A percentile compares a stretch with the other conserved stretches of the same genome.
These are phyloP conservation scores for Rhyacichthys aspro DNA, from an alignment of 2,797 vertebrate genomes.

Conservation along the genomic window DNA sequence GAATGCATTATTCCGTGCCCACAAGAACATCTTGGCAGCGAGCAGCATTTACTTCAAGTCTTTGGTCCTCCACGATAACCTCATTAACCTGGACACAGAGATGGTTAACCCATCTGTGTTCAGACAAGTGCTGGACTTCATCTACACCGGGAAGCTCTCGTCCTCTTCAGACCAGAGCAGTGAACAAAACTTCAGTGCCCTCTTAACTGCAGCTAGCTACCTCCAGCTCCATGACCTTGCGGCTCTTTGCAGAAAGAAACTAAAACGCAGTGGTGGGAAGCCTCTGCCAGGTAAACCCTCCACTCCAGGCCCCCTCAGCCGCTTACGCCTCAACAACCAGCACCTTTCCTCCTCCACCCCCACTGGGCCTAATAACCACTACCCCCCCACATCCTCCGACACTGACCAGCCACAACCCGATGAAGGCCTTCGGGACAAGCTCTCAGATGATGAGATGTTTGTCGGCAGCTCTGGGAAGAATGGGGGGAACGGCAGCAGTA, in stretches of 20 bases:
- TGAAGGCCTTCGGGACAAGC: slow-evolving; percentile 83
- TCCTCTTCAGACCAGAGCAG: slow-evolving; percentile 88
- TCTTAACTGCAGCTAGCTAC: slow-evolving; percentile 98
- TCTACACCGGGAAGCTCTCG: slow-evolving; percentile 96
- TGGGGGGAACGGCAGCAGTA: slow-evolving; percentile 69
- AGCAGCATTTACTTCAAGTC: slow-evolving; percentile 99
- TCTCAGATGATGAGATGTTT: slow-evolving; percentile 91
- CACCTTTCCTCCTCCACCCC: slow-evolving; percentile 86
- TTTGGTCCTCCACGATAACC: slow-evolving; percentile 97
- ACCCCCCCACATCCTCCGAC: slow-evolving; percentile 73
- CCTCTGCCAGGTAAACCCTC: slow-evolving; percentile 85
- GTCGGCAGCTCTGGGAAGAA: slow-evolving; percentile 83
- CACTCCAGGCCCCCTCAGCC: slow-evolving; percentile 73
- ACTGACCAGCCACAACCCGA: slow-evolving; percentile 76
- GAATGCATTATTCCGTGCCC: slow-evolving; percentile 97
- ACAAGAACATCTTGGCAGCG: slow-evolving; percentile 96
- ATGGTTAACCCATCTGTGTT: slow-evolving; percentile 97
- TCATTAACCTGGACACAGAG: slow-evolving; percentile 98
- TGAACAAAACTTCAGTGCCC: slow-evolving; percentile 92
- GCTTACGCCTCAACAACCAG: slow-evolving; percentile 86
- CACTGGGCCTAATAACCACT: slow-evolving; percentile 84
- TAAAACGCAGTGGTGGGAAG: slow-evolving; percentile 88
- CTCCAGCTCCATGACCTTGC: slow-evolving; percentile 98
- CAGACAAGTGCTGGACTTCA: slow-evolving; percentile 97
- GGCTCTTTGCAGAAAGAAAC: slow-evolving; percentile 94